Conservation (phyloP, 1,140 invertebrate genomes). For the Leptinotarsa undecemlineata region DNA sequence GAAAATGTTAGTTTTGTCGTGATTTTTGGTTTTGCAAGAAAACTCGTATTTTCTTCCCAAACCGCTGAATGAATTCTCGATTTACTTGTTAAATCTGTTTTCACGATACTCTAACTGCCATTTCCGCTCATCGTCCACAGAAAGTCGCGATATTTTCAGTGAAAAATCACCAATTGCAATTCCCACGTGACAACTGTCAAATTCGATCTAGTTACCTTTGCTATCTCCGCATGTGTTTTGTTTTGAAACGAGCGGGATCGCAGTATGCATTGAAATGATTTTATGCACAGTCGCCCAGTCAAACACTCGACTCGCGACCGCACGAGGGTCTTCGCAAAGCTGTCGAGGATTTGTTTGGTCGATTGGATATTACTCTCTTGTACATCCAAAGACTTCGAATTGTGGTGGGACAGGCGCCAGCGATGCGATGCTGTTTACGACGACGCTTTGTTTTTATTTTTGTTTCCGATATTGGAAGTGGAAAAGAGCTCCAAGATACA, state of each 20-base stretch:
- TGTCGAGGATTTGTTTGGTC: conserved; percentile 41
- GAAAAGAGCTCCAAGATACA: neutral
- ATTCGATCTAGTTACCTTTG: conserved; percentile 55
- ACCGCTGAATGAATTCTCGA: neutral
- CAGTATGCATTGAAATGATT: conserved; percentile 55
- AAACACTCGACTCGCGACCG: conserved; percentile 16
- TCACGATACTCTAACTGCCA: neutral
- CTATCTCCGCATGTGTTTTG: conserved; percentile 56
- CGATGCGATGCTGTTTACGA: conserved; percentile 30
- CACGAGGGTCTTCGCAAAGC: neutral
- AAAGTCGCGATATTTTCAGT: conserved; percentile 42
- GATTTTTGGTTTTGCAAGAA: neutral
- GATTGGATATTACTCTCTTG: conserved; percentile 51
- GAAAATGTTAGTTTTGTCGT: neutral
- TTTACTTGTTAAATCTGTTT: neutral
- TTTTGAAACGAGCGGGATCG: conserved; percentile 56
- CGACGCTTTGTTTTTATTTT: conserved; percentile 13
- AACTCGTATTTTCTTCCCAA: neutral
- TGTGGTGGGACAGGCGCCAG: conserved; percentile 49
- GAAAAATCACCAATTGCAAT: conserved; percentile 39
- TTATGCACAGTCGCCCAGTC: conserved; percentile 51
- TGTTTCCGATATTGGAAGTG: conserved; percentile 4
- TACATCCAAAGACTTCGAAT: conserved; percentile 43
- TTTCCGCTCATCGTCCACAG: neutral
- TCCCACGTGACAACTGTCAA: conserved; percentile 55